Base-by-base conservation (phyloP, 2,888 invertebrate species). In the Ryuthela nishihirai region DNA sequence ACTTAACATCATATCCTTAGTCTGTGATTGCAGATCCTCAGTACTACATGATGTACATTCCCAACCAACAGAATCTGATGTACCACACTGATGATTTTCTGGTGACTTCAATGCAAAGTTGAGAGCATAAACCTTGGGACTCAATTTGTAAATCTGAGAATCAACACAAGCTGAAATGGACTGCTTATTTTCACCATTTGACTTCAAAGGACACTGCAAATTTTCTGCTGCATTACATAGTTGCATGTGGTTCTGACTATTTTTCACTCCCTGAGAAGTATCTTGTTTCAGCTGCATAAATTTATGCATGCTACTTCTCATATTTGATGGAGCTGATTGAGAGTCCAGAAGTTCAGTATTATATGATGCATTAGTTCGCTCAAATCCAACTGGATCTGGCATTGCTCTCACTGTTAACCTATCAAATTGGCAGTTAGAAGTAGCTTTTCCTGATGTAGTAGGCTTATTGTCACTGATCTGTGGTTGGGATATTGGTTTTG, bases 351-450 rank as follows among this genome's bases (percentile, higher is more conserved):
- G 68, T 49, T 73, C 71, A n/a, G 63, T 53, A 34, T 42, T 61
- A 32, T 48, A 53, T n/a, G 53, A 54, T 20, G 34, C 29, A 21
- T 63, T 66, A 12, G 44, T 50, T 15, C 48, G 21, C 18, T 54
- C 45, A 40, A 64, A 53, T 17, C 60, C 54, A 17, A 61, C 60
- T 24, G 80, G 79, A 71, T 83, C 82, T 2, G 84, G 83, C 79
- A 84, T 82, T 2, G 83, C 84, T 45, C 85, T 78, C 20, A 84
- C 83, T 6, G 82, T 83, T 44, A 85, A 73, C 42, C 82, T 74
- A 43, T 72, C 72, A 20, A 64, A 58, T 18, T 65, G 47, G 18
- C 44, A 47, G n/a, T n/a, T n/a, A 45, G 41, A 35, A 12, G 47
- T 32, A 24, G 39, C 34, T 48, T 59, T 53, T 29, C 26, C 39